phyloP scores from a whole-genome alignment of 2,797 vertebrate species.

The Cyprinella venusta region DNA sequence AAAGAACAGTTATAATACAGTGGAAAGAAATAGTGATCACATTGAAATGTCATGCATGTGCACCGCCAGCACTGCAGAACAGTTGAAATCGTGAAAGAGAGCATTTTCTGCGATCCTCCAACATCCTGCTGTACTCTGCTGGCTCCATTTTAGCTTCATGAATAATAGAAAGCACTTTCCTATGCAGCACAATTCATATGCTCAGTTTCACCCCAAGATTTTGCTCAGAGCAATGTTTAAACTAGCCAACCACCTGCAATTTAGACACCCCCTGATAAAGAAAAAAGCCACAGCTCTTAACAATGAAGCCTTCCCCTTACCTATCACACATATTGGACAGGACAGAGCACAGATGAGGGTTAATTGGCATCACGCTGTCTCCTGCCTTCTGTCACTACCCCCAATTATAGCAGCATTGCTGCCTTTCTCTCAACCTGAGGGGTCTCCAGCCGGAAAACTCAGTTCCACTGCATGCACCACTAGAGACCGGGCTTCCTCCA shows the following conservation, averaged over 20 bases:
- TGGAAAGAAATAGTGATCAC: not conserved
- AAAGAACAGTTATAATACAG: not conserved
- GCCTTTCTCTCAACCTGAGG: conserved; percentile 75
- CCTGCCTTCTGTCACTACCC: conserved; percentile 76
- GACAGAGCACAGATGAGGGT: conserved; percentile 76
- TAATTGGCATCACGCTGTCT: conserved; percentile 76
- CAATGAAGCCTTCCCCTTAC: conserved; percentile 71
- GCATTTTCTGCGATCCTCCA: conserved; percentile 5
- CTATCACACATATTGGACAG: conserved; percentile 74
- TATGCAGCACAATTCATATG: conserved; percentile 77
- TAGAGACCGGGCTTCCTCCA: conserved; percentile 79
- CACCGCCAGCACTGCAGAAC: not conserved
- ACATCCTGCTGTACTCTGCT: conserved; percentile 44
- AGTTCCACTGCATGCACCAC: conserved; percentile 80
- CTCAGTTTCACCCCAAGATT: conserved; percentile 77
- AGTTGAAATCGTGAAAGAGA: conserved; percentile 1
- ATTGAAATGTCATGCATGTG: not conserved
- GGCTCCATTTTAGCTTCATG: conserved; percentile 68
- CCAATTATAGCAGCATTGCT: conserved; percentile 83
- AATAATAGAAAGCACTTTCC: conserved; percentile 75
- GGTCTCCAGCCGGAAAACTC: conserved; percentile 79
- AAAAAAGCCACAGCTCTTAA: conserved; percentile 60
- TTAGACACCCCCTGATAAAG: conserved; percentile 50
- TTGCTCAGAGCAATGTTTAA: conserved; percentile 72
- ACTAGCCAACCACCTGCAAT: conserved; percentile 69